Base-by-base conservation (phyloP, 2,113 vertebrate species). In the Chrysochloris asiatica region DNA sequence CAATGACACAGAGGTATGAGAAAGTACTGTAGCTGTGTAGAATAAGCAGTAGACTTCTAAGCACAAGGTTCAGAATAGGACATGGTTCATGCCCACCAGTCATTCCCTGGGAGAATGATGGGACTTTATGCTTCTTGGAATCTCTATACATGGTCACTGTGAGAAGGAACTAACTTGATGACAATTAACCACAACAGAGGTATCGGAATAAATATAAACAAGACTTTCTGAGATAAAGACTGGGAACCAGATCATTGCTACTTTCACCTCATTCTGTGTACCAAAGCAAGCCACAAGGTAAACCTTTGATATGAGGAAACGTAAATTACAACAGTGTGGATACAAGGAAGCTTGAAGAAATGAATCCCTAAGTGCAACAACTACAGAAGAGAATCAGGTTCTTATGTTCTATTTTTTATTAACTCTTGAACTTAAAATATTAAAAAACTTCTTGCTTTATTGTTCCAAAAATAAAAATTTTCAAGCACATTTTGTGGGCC, bases 381-480 rank as follows among this genome's bases (percentile, higher is more conserved):
- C n/a, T 21, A 76, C 8, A 26, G 24, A 43, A 11, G 7, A 56
- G 11, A 83, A 48, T 3, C 65, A 45, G 21, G 28, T 6, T 54
- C 59, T n/a, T 47, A 26, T 7, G 17, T 61, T 81, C 5, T 76
- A 3, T 79, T 79, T n/a, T 93, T 91, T 28, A 65, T 92, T 95
- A 48, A 26, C 2, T 67, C 50, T 61, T 63, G 2, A 72, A 24
- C 1, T 33, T 65, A 78, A 88, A 63, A 26, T 8, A 16, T 45
- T 24, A 75, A 73, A 22, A 80, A 87, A n/a, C 4, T 48, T 38
- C 19, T 33, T 72, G n/a, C 17, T 71, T 77, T 67, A 80, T 71
- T 83, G 4, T 83, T 84, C 67, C n/a, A 50, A 77, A 92, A 90
- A 72, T 77, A n/a, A 86, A 43, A 21, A 22, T 48, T 86, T 83